Conservation (phyloP, 2,797 vertebrate species). For the Parauchenoglanis ngamensis region DNA sequence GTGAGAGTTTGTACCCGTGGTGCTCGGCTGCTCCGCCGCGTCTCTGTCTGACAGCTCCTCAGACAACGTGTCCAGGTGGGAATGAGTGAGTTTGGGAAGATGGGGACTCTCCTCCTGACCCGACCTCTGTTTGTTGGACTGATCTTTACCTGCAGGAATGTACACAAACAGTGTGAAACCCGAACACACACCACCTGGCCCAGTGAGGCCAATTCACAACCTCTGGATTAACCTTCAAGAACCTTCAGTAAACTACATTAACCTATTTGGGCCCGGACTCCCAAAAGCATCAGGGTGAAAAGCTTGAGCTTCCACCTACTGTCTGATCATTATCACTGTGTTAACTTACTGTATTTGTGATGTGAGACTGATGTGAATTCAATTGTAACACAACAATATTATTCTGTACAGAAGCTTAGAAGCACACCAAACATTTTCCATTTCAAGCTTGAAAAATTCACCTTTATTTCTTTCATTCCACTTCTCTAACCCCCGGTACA, state of each 20-base stretch:
- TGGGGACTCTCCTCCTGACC: constrained; percentile 36
- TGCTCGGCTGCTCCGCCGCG: constrained; percentile 58
- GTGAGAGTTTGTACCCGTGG: constrained; percentile 55
- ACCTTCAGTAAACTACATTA: background rate
- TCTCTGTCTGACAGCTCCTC: constrained; percentile 49
- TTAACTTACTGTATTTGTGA: background rate
- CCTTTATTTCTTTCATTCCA: constrained; percentile 45
- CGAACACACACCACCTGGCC: background rate
- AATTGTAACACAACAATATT: too few species aligned
- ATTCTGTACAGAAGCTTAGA: background rate
- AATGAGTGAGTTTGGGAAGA: constrained; percentile 35
- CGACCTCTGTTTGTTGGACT: constrained; percentile 44
- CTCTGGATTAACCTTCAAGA: background rate
- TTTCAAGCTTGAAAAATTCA: constrained; percentile 47
- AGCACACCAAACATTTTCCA: constrained; percentile 37
- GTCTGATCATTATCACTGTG: background rate
- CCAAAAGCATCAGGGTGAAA: background rate
- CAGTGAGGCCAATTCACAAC: background rate
- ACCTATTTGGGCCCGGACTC: background rate
- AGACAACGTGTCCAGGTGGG: constrained; percentile 49
- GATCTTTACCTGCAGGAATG: constrained; percentile 56
- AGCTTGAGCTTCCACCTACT: background rate
- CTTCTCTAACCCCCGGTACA: constrained; percentile 28
- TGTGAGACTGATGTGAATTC: background rate
- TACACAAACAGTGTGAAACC: constrained; percentile 39